phyloP scores from a whole-genome alignment of 1,140 invertebrate genomes.

The Popillia japonica region DNA sequence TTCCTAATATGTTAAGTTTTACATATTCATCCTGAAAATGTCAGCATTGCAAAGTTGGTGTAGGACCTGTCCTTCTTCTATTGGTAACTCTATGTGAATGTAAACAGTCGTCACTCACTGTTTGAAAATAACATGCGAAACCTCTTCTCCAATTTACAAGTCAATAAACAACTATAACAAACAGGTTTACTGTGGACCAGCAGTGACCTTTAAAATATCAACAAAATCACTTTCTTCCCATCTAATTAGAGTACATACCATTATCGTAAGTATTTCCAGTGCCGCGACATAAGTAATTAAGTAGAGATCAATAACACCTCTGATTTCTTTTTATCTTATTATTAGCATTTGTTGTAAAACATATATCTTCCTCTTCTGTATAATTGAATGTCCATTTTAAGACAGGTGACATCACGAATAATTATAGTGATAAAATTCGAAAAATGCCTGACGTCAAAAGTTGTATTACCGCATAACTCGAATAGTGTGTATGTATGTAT shows the following conservation, averaged over 20 bases:
- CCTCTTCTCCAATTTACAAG: background rate
- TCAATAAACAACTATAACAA: background rate
- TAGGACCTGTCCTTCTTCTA: no score
- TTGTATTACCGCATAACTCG: conserved; percentile 12
- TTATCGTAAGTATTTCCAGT: background rate
- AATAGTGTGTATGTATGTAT: background rate
- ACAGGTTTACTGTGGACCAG: background rate
- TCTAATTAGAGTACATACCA: background rate
- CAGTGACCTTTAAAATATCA: conserved; percentile 1
- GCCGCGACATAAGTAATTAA: background rate
- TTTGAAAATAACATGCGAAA: background rate
- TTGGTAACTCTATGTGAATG: no score
- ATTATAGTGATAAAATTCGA: conserved; percentile 35
- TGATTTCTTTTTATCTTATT: background rate
- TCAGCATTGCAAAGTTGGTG: no score
- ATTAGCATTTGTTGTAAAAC: background rate
- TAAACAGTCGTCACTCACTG: no score
- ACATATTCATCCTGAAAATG: no score
- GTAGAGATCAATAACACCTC: background rate
- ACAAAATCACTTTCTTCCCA: background rate
- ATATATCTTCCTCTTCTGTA: background rate
- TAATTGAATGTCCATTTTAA: conserved; percentile 22
- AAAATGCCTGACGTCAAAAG: conserved; percentile 29
- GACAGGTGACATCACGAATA: conserved; percentile 28
- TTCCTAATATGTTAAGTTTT: no score